A percentile compares a stretch with the other conserved stretches of the same genome.
These are phyloP conservation scores for Cynocephalus volans DNA, from an alignment of 2,113 vertebrate genomes.

Conservation along the genomic window DNA sequence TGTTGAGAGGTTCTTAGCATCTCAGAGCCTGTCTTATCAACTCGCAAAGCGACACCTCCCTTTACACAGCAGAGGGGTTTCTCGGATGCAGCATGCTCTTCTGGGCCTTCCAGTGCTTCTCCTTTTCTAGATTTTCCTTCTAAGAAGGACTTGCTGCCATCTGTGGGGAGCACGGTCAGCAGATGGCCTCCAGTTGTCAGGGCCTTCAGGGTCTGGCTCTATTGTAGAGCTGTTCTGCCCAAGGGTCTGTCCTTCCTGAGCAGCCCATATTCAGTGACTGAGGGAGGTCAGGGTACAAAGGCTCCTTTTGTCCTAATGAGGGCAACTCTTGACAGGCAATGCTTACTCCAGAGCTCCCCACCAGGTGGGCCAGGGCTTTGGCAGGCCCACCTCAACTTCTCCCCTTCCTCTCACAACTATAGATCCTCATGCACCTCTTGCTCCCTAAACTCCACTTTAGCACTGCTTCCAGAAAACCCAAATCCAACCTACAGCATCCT, in stretches of 20 bases:
- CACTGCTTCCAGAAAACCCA: not conserved
- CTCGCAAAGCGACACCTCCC: not conserved
- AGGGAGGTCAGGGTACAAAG: not conserved
- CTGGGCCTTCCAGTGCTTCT: not conserved
- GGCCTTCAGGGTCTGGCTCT: rapidly evolving
- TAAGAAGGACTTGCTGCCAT: not conserved
- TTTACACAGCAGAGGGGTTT: not conserved
- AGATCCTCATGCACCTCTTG: not conserved
- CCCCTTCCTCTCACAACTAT: not conserved
- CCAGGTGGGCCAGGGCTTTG: not conserved
- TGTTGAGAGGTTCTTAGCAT: no score
- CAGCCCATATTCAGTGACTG: no score
- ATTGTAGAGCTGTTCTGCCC: not conserved
- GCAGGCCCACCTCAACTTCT: not conserved
- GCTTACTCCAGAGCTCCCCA: not conserved
- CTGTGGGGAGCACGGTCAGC: not conserved
- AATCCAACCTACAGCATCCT: not conserved
- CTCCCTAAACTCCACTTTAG: not conserved
- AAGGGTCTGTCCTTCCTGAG: not conserved
- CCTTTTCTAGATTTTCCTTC: no score
- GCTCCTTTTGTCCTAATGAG: no score
- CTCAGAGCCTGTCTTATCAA: not conserved
- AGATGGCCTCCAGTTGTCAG: not conserved
- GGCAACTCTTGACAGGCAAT: not conserved
- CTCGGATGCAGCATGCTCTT: rapidly evolving